Base-by-base conservation (phyloP, 2,113 vertebrate genomes). In the Prunella himalayana region DNA sequence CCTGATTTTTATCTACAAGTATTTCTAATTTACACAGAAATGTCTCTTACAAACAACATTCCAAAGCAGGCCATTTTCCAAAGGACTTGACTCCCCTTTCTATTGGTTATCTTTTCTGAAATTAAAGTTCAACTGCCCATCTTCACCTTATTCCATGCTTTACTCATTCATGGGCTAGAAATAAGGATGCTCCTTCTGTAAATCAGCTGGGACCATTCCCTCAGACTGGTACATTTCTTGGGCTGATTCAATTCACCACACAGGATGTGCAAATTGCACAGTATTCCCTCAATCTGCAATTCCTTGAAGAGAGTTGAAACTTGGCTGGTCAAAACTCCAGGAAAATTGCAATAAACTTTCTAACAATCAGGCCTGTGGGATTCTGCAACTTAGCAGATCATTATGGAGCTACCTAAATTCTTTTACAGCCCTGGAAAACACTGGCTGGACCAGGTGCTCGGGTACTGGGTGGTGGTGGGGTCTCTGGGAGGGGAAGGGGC, bases 361-460 rank as follows among this genome's bases (percentile, higher is more conserved):
- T 41, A 77, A 33, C 20, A 61, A 41, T 28, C n/a, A 57, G 45
- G 3, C n/a, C 5, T 2, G 17, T 45, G n/a, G 30, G 50, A 56
- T 44, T 12, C 28, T 57, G 20, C 30, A 50, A 22, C 35, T 64
- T 24, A 69, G 53, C 2, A 4, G 24, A 37, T 9, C 15, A 3
- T 33, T 66, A 13, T 3, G 27, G 57, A 61, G 23, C 35, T 44
- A 6, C 8, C 1, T 5, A 13, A 37, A 9, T 12, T 11, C 19
- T 70, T 70, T 30, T 5, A 25, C 31, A 18, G 31, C 60, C 49
- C 44, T 39, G 45, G 45, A 39, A 71, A 79, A 23, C 3, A 9
- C 5, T 27, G 57, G 50, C 14, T 0, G 0, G 28, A 7, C 1
- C 4, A 7, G 37, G 23, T 28, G 41, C 19, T 15, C 4, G 4